Conservation (phyloP, 2,888 invertebrate species). For the Cyaniris semiargus region DNA sequence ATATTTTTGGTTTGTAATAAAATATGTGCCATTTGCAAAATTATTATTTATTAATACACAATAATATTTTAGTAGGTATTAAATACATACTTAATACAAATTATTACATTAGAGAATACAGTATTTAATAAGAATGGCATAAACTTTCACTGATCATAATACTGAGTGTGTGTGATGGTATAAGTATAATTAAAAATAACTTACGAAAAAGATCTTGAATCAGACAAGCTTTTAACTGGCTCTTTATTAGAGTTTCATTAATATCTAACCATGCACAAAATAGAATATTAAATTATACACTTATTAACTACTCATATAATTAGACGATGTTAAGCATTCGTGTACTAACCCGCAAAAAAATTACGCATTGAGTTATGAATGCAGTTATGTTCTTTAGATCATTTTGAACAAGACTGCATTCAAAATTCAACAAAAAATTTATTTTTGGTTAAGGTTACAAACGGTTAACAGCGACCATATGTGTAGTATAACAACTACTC, state of each 20-base stretch:
- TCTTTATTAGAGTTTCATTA: not conserved
- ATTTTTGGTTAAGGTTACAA: too few species aligned
- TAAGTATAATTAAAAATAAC: conserved; percentile 18
- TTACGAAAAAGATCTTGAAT: not conserved
- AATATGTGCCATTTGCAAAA: conserved; percentile 38
- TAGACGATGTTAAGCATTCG: too few species aligned
- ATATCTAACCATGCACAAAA: not conserved
- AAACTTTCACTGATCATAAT: conserved; percentile 38
- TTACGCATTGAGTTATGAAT: too few species aligned
- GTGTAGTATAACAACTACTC: too few species aligned
- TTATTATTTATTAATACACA: conserved; percentile 42
- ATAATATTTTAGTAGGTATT: conserved; percentile 60
- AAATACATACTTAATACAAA: conserved; percentile 49
- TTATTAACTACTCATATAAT: not conserved
- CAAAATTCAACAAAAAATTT: too few species aligned
- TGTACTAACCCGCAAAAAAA: too few species aligned
- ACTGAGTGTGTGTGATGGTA: conserved; percentile 37
- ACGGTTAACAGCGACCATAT: too few species aligned
- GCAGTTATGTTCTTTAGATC: too few species aligned
- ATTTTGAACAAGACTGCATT: too few species aligned
- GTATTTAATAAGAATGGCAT: conserved; percentile 32
- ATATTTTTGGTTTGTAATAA: conserved; percentile 28
- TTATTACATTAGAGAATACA: conserved; percentile 37
- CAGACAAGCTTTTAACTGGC: not conserved
- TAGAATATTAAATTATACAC: not conserved